A percentile compares a stretch with the other conserved stretches of the same genome.
Conservation (phyloP, 2,888 invertebrate genomes). For the Brachynemurus nebulosus region DNA sequence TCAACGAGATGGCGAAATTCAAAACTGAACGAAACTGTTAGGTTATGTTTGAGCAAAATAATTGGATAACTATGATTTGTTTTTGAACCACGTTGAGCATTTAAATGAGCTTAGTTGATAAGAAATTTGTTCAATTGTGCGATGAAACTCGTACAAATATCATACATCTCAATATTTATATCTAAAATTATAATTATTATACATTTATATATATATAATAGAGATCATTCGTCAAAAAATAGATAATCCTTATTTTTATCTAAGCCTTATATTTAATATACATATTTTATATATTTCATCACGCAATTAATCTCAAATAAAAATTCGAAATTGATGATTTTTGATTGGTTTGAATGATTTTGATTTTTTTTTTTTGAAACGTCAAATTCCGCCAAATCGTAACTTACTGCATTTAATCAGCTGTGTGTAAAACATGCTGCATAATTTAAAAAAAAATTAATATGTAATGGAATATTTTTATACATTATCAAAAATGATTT, state of each 20-base stretch:
- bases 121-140: not conserved
- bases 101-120: not conserved
- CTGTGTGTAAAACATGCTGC: conserved; percentile 5
- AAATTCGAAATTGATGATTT: not conserved
- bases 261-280: conserved; percentile 5
- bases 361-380: too few relatives aligned
- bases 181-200: conserved; percentile 6
- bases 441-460: conserved; percentile 3
- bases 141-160: not conserved
- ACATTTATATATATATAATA: conserved; percentile 2
- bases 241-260: conserved; percentile 5
- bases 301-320: not conserved
- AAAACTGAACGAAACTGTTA: not conserved
- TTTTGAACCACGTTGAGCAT: too few relatives aligned
- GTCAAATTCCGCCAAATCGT: too few relatives aligned
- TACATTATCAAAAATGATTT: conserved; percentile 3
- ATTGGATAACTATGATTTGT: too few relatives aligned
- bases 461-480: not conserved
- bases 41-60: not conserved
- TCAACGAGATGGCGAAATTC: conserved; percentile 5
- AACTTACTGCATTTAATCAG: conserved; percentile 9
- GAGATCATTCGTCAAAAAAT: conserved; percentile 7
- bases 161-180: conserved; percentile 1
- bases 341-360: too few relatives aligned
- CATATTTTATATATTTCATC: not conserved